These are phyloP conservation scores for Streptopelia turtur DNA, from an alignment of 2,797 vertebrate genomes.

Conservation along the genomic window DNA sequence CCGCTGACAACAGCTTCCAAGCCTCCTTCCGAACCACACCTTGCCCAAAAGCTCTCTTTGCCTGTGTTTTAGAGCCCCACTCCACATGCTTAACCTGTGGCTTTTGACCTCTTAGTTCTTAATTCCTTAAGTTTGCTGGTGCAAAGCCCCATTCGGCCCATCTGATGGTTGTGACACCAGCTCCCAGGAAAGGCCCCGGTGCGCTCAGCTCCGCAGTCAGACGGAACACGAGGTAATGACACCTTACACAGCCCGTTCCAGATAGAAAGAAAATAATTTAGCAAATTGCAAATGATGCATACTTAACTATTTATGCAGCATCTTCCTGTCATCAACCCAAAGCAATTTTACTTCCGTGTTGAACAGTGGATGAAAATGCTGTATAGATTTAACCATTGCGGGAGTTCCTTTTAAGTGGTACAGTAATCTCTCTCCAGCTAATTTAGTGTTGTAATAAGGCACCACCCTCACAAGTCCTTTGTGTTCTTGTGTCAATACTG, in stretches of 20 bases:
- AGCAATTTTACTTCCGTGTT: conserved; percentile 71
- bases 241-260: conserved; percentile 50
- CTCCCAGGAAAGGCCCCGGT: not conserved
- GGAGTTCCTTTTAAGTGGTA: conserved; percentile 68
- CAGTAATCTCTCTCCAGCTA: conserved; percentile 64
- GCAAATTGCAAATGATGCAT: conserved; percentile 72
- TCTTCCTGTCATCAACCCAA: conserved; percentile 74
- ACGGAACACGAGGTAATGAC: conserved; percentile 47
- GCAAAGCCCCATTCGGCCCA: not conserved
- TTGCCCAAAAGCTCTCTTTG: not conserved
- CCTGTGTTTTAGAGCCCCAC: not conserved
- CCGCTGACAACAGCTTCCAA: not conserved
- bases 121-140: not conserved
- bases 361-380: conserved; percentile 65
- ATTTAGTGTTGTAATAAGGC: conserved; percentile 71
- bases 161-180: accelerated
- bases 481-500: conserved; percentile 74
- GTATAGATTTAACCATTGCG: conserved; percentile 70
- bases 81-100: not conserved
- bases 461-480: conserved; percentile 68
- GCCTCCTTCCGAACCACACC: not conserved
- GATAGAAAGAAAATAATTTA: conserved; percentile 73
- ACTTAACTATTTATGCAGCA: conserved; percentile 74
- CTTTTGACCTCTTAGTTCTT: not conserved
- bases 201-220: not conserved